Percentiles rank a stretch among this genome's conserved stretches.
These are phyloP conservation scores for Bubo scandiacus DNA, from an alignment of 2,113 vertebrate species.

Conservation along the genomic window DNA sequence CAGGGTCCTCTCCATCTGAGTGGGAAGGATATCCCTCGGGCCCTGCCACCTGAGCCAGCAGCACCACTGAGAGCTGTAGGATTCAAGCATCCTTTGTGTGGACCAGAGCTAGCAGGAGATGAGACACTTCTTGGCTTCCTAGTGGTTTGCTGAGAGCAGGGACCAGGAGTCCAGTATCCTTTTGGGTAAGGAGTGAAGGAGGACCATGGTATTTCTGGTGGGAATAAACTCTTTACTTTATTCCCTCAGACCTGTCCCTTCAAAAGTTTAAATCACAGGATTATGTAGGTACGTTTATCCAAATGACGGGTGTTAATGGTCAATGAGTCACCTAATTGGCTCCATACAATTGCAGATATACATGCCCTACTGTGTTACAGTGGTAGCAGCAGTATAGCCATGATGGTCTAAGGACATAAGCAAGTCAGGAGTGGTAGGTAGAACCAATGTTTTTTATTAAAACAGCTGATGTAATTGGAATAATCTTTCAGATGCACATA, in stretches of 20 bases:
- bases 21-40: not conserved
- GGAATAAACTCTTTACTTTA: not conserved
- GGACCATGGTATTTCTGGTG: not conserved
- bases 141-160: not conserved
- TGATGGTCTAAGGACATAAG: not conserved
- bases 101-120: not conserved
- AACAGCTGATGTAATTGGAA: slow-evolving; percentile 20
- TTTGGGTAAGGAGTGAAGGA: not conserved
- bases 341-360: not conserved
- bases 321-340: slow-evolving; percentile 35
- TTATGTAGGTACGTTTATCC: not conserved
- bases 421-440: not conserved
- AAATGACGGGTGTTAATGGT: not conserved
- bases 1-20: not conserved
- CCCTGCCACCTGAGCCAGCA: not conserved
- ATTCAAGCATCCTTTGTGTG: not conserved
- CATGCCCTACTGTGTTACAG: not conserved
- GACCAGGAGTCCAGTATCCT: not conserved
- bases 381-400: not conserved
- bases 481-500: slow-evolving; percentile 8
- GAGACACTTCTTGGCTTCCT: not conserved
- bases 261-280: not conserved
- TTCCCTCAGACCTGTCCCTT: not conserved
- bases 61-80: not conserved
- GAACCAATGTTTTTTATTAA: not conserved